Conservation (phyloP, 2,797 vertebrate species). For the Catamblyrhynchus diadema region DNA sequence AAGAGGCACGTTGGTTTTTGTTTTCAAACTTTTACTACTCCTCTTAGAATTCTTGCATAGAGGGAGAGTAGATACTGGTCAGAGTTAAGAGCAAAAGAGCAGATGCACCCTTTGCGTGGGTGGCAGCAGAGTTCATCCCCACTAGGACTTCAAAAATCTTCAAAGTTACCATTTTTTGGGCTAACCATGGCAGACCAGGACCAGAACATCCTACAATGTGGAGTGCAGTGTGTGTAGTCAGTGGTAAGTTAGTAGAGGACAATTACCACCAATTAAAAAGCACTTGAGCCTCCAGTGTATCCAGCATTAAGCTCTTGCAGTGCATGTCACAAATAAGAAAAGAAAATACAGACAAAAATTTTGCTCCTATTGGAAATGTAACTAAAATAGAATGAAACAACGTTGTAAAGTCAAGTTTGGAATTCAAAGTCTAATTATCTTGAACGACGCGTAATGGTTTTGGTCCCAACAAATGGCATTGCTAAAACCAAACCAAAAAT, state of each 20-base stretch:
- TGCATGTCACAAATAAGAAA: background rate
- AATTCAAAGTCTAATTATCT: background rate
- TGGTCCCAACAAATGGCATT: background rate
- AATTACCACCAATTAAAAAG: background rate
- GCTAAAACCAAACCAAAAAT: background rate
- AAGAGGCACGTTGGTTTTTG: background rate
- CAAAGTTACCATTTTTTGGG: background rate
- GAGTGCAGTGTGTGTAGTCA: background rate
- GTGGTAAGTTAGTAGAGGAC: background rate
- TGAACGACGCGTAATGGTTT: background rate
- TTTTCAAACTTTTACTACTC: background rate
- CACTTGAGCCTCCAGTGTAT: background rate
- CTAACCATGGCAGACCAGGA: background rate
- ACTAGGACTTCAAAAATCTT: background rate
- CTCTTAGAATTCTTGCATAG: background rate
- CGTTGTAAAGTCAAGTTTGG: background rate
- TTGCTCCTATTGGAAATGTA: background rate
- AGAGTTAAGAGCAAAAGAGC: background rate
- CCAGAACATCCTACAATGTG: fast-evolving
- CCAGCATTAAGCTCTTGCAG: background rate
- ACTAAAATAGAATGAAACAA: background rate
- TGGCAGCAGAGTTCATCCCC: background rate
- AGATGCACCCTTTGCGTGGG: fast-evolving
- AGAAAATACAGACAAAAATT: background rate
- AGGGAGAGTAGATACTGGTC: background rate